Conservation (phyloP, 2,797 vertebrate species). For the Aldrovandia affinis region DNA sequence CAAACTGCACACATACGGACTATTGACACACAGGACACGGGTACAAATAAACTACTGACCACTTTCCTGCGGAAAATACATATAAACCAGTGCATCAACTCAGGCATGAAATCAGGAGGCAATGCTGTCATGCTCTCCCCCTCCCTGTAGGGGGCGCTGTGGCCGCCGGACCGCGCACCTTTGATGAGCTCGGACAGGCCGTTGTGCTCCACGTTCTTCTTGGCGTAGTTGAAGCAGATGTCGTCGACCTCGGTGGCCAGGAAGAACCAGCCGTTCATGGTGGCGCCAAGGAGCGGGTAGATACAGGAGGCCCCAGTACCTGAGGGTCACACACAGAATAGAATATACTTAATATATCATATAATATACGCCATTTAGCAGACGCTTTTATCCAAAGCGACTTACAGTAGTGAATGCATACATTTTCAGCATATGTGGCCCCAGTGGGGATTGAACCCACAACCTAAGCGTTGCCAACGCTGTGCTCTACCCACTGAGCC, state of each 20-base stretch:
- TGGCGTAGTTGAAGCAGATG: conserved; percentile 96
- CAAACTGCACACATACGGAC: not conserved
- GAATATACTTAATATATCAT: not conserved
- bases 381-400: no score
- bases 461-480: no score
- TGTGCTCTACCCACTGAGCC: no score
- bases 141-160: not conserved
- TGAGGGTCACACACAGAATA: conserved; percentile 53
- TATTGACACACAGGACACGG: not conserved
- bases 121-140: not conserved
- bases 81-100: not conserved
- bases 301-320: conserved; percentile 98
- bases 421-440: no score
- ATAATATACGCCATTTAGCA: no score
- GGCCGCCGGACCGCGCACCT: conserved; percentile 69
- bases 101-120: not conserved
- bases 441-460: no score
- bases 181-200: conserved; percentile 92
- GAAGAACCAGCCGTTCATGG: conserved; percentile 98
- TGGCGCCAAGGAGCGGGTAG: conserved; percentile 94
- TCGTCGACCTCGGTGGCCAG: conserved; percentile 98
- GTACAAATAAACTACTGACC: not conserved
- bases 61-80: not conserved
- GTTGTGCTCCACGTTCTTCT: conserved; percentile 96
- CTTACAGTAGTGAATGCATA: no score